These are phyloP conservation scores for Canis aureus DNA, from an alignment of 2,113 vertebrate genomes.

Conservation along the genomic window DNA sequence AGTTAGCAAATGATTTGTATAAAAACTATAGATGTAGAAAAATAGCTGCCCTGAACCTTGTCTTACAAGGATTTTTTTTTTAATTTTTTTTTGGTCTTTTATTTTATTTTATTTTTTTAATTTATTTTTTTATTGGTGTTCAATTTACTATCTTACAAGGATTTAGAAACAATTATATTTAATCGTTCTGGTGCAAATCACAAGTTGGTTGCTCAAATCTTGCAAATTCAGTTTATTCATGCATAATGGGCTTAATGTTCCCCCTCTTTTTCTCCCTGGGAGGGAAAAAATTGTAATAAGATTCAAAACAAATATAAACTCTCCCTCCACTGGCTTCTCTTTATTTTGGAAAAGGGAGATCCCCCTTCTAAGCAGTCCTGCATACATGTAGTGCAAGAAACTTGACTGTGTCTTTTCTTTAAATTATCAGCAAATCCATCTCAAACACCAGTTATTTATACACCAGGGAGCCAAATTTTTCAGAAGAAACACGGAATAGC, in stretches of 20 bases:
- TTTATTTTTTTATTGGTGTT: too few relatives aligned
- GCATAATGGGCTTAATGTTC: not conserved
- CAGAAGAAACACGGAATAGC: not conserved
- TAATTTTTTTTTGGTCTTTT: too few relatives aligned
- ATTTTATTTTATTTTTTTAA: too few relatives aligned
- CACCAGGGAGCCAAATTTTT: not conserved
- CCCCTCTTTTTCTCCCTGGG: not conserved
- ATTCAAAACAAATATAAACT: not conserved
- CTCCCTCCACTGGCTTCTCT: not conserved
- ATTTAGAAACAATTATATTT: not conserved
- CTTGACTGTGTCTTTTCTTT: not conserved
- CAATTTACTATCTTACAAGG: not conserved
- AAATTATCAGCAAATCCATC: not conserved
- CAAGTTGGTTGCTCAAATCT: not conserved
- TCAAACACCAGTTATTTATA: not conserved
- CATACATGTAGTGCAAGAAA: not conserved
- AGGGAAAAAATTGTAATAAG: not conserved
- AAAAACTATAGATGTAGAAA: not conserved
- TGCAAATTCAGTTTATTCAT: not conserved
- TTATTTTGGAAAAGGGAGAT: not conserved
- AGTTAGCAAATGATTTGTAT: not conserved
- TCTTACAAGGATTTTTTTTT: not conserved
- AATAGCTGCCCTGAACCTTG: not conserved
- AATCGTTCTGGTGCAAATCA: not conserved
- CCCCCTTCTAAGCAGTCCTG: not conserved